Percentiles rank a stretch among this genome's conserved stretches.
phyloP scores from a whole-genome alignment of 2,113 vertebrate genomes.

The Anhinga anhinga region DNA sequence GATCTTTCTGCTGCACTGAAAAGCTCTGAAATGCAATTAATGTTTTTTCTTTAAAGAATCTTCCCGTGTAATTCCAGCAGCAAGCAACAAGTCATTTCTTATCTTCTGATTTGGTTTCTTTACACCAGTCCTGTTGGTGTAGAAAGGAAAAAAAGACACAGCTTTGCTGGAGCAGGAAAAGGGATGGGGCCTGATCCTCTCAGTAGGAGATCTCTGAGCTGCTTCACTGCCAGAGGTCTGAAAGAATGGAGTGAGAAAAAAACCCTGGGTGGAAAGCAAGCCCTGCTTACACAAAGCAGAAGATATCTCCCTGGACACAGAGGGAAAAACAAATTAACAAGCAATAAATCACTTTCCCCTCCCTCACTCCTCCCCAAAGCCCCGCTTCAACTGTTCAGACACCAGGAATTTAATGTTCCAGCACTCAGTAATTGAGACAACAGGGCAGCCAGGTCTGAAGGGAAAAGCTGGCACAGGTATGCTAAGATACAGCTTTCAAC shows the following conservation, averaged over 20 bases:
- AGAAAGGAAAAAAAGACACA: neutral
- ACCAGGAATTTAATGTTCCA: constrained; percentile 17
- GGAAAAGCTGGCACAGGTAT: constrained; percentile 6
- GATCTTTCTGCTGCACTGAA: neutral
- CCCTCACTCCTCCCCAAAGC: neutral
- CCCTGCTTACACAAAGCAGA: neutral
- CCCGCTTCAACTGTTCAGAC: neutral
- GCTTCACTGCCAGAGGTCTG: neutral
- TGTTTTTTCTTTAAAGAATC: neutral
- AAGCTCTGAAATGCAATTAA: neutral
- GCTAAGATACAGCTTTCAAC: neutral
- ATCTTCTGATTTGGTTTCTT: neutral
- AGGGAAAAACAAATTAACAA: constrained; percentile 54
- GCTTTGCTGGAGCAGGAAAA: neutral
- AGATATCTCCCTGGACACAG: constrained; percentile 14
- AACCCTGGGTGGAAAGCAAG: neutral
- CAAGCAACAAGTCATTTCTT: neutral
- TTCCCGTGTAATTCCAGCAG: neutral
- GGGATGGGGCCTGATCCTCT: neutral
- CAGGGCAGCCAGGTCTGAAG: neutral
- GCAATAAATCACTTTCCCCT: constrained; percentile 35
- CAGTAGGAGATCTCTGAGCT: neutral
- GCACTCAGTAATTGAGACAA: neutral
- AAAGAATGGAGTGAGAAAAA: neutral
- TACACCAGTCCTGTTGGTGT: neutral